Evolutionary conservation across 2,888 invertebrate species (phyloP), one percentile per base, ranked within the genome.

Genomic region (Stenichneumon culpator): DNA sequence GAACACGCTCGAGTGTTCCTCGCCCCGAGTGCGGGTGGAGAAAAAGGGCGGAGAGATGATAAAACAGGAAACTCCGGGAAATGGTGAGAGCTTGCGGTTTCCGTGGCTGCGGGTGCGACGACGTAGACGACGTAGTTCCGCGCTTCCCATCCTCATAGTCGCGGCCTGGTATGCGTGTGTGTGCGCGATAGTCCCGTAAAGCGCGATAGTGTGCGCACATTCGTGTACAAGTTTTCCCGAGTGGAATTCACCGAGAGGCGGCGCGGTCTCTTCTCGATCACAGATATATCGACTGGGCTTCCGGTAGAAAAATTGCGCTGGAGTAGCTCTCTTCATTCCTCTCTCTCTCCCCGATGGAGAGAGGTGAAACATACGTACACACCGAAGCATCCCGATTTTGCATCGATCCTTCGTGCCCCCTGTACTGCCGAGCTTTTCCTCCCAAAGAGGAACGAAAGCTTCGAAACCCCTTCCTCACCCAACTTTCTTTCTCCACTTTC

Each of bases 301-400:
- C 83, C 75, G 70, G 50, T 70, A 14, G 75, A 80, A 80, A 83
- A 83, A 83, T 83, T 83, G 57, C 70, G 44, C 67, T 65, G 36
- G 22, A 52, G 44, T 57, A 14, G 25, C 69, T 74, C 52, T 25
- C 70, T 60, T 70, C 63, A 57, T 3, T 22, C 39, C 7, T 11
- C 39, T 39, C 39, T 11, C 39, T 44, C 14, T 44, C 44, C 14
- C 3, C 44, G 44, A 44, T 0, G 4, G 11, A 3, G 44, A 44
- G 44, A 44, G 11, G 44, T 14, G 2, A 69, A 73, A 72, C 68
- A 78, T 60, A 70, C 32, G 14, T n/a, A 19, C 36, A n/a, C 9
- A 19, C 54, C 11, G 19, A 4, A 36, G 28, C 3, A 16, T 77
- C 7, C 60, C 79, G 67, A 80, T 83, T 77, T 73, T 54, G 6